Conservation (phyloP, 1,140 invertebrate genomes). For the Drosophila saltans region DNA sequence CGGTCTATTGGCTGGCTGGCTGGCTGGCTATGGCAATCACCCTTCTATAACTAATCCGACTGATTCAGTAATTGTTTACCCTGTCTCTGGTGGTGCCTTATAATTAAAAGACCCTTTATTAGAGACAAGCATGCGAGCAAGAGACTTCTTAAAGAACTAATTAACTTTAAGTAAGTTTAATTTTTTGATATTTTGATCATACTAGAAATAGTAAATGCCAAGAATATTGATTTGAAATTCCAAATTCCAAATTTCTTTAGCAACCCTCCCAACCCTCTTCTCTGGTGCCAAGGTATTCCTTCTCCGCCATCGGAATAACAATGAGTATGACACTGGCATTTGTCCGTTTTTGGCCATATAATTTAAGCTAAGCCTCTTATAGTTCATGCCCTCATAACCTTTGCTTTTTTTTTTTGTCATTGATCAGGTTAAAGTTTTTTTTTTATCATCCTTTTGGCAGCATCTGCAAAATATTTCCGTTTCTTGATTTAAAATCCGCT, state of each 20-base stretch:
- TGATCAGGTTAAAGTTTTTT: slow-evolving; percentile 1
- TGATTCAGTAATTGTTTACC: neutral
- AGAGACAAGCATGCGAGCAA: neutral
- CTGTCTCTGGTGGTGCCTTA: too few relatives aligned
- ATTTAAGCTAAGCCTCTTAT: slow-evolving; percentile 18
- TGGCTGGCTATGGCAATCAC: neutral
- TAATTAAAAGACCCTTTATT: neutral
- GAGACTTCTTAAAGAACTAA: neutral
- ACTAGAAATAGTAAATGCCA: too few relatives aligned
- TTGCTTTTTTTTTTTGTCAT: neutral
- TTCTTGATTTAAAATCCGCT: neutral
- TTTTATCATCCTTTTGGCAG: slow-evolving; percentile 2
- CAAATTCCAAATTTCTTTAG: too few relatives aligned
- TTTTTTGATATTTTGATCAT: neutral
- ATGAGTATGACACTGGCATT: neutral
- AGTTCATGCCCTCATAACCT: neutral
- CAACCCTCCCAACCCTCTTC: neutral
- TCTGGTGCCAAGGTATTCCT: neutral
- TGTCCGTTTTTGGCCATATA: slow-evolving; percentile 4
- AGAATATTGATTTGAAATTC: too few relatives aligned
- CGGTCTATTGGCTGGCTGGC: neutral
- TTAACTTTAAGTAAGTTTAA: neutral
- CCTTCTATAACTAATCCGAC: neutral
- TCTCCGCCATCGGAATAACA: neutral
- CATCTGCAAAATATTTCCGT: neutral